Base-by-base conservation (phyloP, 1,140 invertebrate genomes). In the Procambarus virginalis region DNA sequence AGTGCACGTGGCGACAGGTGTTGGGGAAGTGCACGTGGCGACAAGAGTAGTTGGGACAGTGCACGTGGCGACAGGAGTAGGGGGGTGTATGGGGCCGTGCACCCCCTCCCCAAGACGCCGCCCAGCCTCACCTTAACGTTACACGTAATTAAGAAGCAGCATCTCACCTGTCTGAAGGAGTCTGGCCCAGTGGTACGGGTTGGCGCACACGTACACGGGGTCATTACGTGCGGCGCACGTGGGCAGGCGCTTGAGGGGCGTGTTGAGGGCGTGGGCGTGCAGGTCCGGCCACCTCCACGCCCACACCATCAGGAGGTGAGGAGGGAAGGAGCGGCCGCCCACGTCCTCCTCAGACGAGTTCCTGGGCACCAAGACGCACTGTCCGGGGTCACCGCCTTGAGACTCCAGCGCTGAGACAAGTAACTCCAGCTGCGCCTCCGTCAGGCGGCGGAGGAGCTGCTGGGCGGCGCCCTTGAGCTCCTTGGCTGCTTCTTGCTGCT, bases 141-240 rank as follows among this genome's bases (percentile, higher is more conserved):
- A 64, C 55, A 85, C 70, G 34, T 34, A 14, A 76, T 34, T 49
- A 51, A 51, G 45, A 55, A 46, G 22, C 4, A 5, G 45, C 45
- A 51, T 55, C 88, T 6, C 79, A 89, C 88, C 88, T 89, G 88
- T 84, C 49, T 84, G 60, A 51, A 84, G 81, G 14, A 89, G 81
- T 84, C 88, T 76, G 73, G 88, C 88, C 88, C 88, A 89, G 82
- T 89, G 88, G 82, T 89, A 89, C 20, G 88, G 88, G 75, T 89
- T 89, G 88, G 88, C 88, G 84, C 88, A 89, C 81, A 89, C 88
- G 82, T 89, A 89, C 51, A 89, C 88, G 75, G 79, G 80, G 49
- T 89, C 88, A 58, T 89, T 89, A 17, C 88, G 88, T 75, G 81
- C 88, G 60, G 80, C 81, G 60, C 88, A 89, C 51, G 79, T 77